Base-by-base conservation (phyloP, 2,888 invertebrate species). In the Thecocarcelia acutangulata region DNA sequence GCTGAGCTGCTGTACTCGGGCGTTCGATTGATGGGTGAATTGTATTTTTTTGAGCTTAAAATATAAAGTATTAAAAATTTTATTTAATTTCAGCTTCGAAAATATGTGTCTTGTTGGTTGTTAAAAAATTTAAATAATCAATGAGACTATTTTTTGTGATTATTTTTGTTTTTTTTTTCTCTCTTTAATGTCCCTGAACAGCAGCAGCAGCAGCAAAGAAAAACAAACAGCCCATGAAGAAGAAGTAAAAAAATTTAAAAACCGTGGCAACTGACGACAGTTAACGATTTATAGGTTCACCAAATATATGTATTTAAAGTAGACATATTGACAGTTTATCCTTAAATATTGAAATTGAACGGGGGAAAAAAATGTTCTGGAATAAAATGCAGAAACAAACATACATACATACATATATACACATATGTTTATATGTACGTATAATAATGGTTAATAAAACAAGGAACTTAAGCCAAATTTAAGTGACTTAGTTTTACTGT, bases 241-340 rank as follows among this genome's bases (percentile, higher is more conserved):
- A 50, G 42, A 72, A 66, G 24, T 46, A 70, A 70, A 73, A 77
- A 77, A 74, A 70, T 70, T 58, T 69, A 11, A 82, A 82, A 82
- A 82, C 82, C 82, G 82, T 82, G 82, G 77, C 77, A 81, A 79
- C 82, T 78, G 73, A 73, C 80, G 83, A 76, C 85, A 84, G 85
- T 84, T 84, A 86, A 84, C 85, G 86, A 87, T 87, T 87, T 87
- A 86, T 87, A 87, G 86, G 86, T 86, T 86, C 84, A 85, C 84
- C 84, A 85, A 87, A 85, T 87, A 85, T 86, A 86, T 87, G 82
- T 82, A 84, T 83, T 84, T 82, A 84, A 83, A 84, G 85, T 85
- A 85, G 86, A 87, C 86, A 86, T 85, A 85, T 86, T 87, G 86
- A 87, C 87, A 87, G 87, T 87, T 85, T 86, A 85, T 85, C 85